Percentiles rank a stretch among this genome's conserved stretches.
Evolutionary conservation across 1,140 invertebrate species (phyloP).

Genomic region (Archivesica marissinica): DNA sequence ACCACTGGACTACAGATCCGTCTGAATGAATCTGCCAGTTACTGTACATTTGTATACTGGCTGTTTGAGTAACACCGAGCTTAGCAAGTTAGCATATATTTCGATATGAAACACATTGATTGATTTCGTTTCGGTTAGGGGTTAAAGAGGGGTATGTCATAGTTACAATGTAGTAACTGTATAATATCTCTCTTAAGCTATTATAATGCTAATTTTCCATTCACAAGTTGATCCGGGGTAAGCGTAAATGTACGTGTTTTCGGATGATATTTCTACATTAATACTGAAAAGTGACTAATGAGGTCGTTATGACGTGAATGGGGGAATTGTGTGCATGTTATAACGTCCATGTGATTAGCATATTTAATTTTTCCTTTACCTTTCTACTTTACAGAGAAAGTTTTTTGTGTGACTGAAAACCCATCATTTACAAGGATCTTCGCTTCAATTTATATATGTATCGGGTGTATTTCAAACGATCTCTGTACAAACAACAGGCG

Average conservation of each 20-base stretch:
- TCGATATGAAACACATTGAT: too few species aligned
- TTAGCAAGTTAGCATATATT: too few species aligned
- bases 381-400: conserved; percentile 1
- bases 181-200: neutral
- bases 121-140: too few species aligned
- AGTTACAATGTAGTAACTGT: neutral
- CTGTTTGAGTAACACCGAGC: too few species aligned
- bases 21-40: too few species aligned
- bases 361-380: conserved; percentile 7
- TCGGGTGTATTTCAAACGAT: too few species aligned
- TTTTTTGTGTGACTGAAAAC: conserved; percentile 8
- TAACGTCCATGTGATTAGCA: neutral
- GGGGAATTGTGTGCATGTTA: neutral
- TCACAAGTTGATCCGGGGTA: neutral
- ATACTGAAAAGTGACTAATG: neutral
- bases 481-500: too few species aligned
- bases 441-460: too few species aligned
- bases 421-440: conserved; percentile 25
- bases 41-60: too few species aligned
- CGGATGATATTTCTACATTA: neutral
- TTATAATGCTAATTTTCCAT: conserved; percentile 25
- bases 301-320: too few species aligned
- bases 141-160: conserved; percentile 3
- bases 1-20: too few species aligned
- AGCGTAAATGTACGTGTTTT: neutral